Percentiles rank a stretch among this genome's conserved stretches.
Evolutionary conservation across 2,888 invertebrate genomes (phyloP).

Genomic region (Anthophora plumipes): DNA sequence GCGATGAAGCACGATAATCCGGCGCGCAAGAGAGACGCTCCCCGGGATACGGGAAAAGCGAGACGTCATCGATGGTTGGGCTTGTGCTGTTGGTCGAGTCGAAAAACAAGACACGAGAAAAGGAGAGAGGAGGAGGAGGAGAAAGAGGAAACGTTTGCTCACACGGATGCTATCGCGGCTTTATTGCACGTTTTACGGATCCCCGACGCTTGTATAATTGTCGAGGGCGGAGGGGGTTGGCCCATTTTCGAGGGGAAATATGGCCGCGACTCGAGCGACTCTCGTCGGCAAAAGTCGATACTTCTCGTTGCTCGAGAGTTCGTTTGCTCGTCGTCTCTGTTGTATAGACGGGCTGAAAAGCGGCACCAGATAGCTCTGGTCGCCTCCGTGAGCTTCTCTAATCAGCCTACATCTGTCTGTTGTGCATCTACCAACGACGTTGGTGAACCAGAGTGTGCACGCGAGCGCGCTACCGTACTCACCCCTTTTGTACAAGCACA

Average conservation of each 20-base stretch:
- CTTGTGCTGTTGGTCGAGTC: background rate
- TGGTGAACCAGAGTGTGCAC: background rate
- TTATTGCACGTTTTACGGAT: slow-evolving; percentile 66
- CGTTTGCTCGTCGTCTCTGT: slow-evolving; percentile 50
- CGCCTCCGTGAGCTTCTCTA: slow-evolving; percentile 68
- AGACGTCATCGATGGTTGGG: background rate
- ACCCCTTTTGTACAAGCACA: slow-evolving; percentile 52
- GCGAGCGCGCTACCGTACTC: slow-evolving; percentile 30
- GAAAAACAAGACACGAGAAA: background rate
- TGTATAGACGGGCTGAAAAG: slow-evolving; percentile 38
- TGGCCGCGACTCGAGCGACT: slow-evolving; percentile 56
- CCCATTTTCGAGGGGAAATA: slow-evolving; percentile 69
- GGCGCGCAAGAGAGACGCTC: slow-evolving; percentile 10
- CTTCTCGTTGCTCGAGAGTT: slow-evolving; percentile 52
- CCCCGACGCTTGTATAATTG: slow-evolving; percentile 66
- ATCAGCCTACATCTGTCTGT: slow-evolving; percentile 69
- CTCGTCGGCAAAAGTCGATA: slow-evolving; percentile 69
- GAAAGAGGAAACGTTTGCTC: background rate
- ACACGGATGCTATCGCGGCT: slow-evolving; percentile 39
- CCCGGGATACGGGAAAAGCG: background rate
- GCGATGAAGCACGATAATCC: slow-evolving; percentile 62
- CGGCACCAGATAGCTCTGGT: slow-evolving; percentile 45
- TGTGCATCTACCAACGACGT: slow-evolving; percentile 32
- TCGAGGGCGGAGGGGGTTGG: slow-evolving; percentile 65
- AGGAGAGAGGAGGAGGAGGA: background rate